Percentiles rank a stretch among this genome's conserved stretches.
phyloP scores from a whole-genome alignment of 2,888 invertebrate genomes.

The Abrostola tripartita region DNA sequence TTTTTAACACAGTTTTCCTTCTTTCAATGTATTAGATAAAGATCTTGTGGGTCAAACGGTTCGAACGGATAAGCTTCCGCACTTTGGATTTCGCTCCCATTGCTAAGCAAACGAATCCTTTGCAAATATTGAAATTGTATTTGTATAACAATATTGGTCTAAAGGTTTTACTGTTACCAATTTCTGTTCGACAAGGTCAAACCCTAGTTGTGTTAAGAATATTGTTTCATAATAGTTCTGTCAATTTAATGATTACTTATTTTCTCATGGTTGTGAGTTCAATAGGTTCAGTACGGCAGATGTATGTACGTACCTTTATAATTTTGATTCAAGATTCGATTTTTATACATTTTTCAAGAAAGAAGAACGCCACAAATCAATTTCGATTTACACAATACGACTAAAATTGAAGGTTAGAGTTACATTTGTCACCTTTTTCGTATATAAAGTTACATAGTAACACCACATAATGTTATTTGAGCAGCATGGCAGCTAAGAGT shows the following conservation, averaged over 20 bases:
- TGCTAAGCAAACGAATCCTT: conserved; percentile 44
- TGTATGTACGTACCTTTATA: too few species aligned
- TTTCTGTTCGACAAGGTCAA: conserved; percentile 11
- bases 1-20: not conserved
- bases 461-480: too few species aligned
- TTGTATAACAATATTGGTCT: conserved; percentile 45
- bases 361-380: too few species aligned
- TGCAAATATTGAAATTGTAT: conserved; percentile 55
- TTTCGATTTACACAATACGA: too few species aligned
- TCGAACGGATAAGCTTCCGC: conserved; percentile 29
- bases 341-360: too few species aligned
- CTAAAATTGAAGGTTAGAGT: too few species aligned
- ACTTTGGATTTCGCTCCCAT: conserved; percentile 14
- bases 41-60: conserved; percentile 15
- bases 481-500: too few species aligned
- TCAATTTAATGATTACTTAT: not conserved
- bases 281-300: too few species aligned
- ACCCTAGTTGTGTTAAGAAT: not conserved
- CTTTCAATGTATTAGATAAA: not conserved
- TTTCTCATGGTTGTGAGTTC: too few species aligned
- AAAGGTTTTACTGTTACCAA: conserved; percentile 33
- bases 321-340: too few species aligned
- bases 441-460: too few species aligned
- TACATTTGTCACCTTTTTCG: too few species aligned
- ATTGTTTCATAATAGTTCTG: not conserved